Evolutionary conservation across 2,113 vertebrate genomes (phyloP), one percentile per base, ranked within the genome.

Genomic region (Pluvianellus socialis): DNA sequence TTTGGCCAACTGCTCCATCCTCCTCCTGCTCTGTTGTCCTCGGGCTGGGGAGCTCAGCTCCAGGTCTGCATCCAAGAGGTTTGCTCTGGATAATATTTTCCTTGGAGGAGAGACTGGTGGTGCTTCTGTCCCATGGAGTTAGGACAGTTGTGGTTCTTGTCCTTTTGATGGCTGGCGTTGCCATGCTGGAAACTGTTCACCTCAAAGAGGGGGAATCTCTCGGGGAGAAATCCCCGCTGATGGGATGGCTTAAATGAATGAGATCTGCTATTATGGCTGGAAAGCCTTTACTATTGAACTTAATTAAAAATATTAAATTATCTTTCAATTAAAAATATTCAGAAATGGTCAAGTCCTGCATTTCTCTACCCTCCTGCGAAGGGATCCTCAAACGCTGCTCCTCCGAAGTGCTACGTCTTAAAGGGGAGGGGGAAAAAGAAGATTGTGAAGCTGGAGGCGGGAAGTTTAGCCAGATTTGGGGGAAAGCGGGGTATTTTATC

Each of bases 351-450:
- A 24, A 35, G 19, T 32, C 19, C 40, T 19, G 24, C 13, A 3
- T 74, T 70, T 83, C 28, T 82, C 81, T 26, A 42, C 56, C 24
- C 13, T 71, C 9, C 9, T 22, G 72, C 1, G 1, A 12, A 13
- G 19, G 75, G 23, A 32, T 42, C 20, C 73, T 33, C 11, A 10
- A 24, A 38, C 3, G 2, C 21, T 14, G 21, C 49, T 83, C 16
- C 30, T 47, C 26, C 10, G 5, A 42, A 33, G 49, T 32, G 22
- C 16, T 27, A 7, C 2, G 3, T 19, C 33, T 42, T 73, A 3
- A 52, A 10, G 33, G 2, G 6, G 9, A 9, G 17, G 2, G 4
- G 24, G 10, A 20, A 20, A 10, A 6, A 12, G 10, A 23, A 22
- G 15, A 27, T 18, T 9, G 10, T 55, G 77, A 35, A 61, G 53